Percentiles rank a stretch among this genome's conserved stretches.
These are phyloP conservation scores for Lordiphosa stackelbergi DNA, from an alignment of 1,140 invertebrate species.

Conservation along the genomic window DNA sequence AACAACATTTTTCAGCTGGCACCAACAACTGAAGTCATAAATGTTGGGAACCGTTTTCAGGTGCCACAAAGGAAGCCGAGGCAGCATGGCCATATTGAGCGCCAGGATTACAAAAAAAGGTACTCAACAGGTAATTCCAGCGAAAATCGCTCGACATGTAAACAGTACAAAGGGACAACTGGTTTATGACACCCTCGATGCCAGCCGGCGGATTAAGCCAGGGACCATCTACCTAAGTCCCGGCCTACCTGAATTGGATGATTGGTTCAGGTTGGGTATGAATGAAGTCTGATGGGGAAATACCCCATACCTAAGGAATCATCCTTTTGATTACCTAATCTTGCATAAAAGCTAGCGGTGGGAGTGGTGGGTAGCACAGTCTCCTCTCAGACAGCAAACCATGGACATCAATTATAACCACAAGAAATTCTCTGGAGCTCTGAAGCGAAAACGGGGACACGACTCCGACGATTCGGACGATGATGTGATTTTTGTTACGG, in stretches of 20 bases:
- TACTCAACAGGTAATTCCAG: conserved; percentile 39
- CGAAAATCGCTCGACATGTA: conserved; percentile 44
- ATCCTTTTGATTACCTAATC: conserved; percentile 49
- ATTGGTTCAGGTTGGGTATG: conserved; percentile 52
- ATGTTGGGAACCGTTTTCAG: conserved; percentile 48
- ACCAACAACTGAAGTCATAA: conserved; percentile 59
- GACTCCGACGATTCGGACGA: conserved; percentile 38
- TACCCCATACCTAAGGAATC: conserved; percentile 36
- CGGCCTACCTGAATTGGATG: conserved; percentile 25
- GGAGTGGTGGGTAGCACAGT: conserved; percentile 51
- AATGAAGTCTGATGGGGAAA: conserved; percentile 64
- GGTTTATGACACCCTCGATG: conserved; percentile 62
- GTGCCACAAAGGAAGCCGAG: conserved; percentile 60
- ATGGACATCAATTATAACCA: conserved; percentile 47
- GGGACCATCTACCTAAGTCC: conserved; percentile 10
- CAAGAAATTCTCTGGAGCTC: conserved; percentile 50
- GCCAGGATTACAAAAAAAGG: conserved; percentile 48
- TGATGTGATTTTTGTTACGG: conserved; percentile 55
- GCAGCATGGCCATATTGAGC: conserved; percentile 53
- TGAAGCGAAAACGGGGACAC: conserved; percentile 50
- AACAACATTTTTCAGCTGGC: conserved; percentile 54
- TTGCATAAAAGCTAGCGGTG: conserved; percentile 58
- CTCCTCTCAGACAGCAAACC: conserved; percentile 40
- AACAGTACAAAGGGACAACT: conserved; percentile 48
- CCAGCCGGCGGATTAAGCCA: conserved; percentile 59